Conservation (phyloP, 2,113 vertebrate genomes). For the Trogon surrucura region DNA sequence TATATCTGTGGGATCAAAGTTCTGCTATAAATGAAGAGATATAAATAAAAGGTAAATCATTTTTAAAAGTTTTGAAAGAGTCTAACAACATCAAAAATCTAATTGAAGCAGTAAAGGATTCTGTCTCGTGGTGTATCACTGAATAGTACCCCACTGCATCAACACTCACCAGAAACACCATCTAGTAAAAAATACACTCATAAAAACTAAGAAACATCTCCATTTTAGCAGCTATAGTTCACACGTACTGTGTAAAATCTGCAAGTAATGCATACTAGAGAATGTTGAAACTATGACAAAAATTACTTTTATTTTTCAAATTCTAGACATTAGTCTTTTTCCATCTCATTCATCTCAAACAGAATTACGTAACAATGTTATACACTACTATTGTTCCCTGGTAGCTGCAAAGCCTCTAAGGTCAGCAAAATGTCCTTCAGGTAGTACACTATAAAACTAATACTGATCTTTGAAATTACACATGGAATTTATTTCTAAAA, state of each 20-base stretch:
- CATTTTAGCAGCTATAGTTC: not conserved
- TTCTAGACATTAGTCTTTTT: not conserved
- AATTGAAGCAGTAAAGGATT: constrained; percentile 5
- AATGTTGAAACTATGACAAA: not conserved
- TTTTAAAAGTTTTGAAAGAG: not conserved
- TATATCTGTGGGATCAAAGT: not conserved
- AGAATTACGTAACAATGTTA: not conserved
- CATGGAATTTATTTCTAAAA: not conserved
- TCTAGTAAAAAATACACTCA: not conserved
- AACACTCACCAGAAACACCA: not conserved
- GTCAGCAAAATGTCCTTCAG: not conserved
- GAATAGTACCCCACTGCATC: not conserved
- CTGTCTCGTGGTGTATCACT: not conserved
- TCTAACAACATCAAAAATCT: constrained; percentile 35
- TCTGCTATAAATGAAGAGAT: not conserved
- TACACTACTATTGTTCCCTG: not conserved
- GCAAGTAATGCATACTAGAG: not conserved
- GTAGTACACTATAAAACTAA: not conserved
- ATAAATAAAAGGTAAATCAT: not conserved
- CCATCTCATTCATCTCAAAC: not conserved
- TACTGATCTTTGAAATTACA: not conserved
- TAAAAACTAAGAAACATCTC: not conserved
- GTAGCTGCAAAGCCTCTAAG: not conserved
- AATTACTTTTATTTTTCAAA: not conserved
- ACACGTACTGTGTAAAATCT: not conserved